A percentile compares a stretch with the other conserved stretches of the same genome.
phyloP scores from a whole-genome alignment of 2,113 vertebrate genomes.

The Triplophysa tibetana region DNA sequence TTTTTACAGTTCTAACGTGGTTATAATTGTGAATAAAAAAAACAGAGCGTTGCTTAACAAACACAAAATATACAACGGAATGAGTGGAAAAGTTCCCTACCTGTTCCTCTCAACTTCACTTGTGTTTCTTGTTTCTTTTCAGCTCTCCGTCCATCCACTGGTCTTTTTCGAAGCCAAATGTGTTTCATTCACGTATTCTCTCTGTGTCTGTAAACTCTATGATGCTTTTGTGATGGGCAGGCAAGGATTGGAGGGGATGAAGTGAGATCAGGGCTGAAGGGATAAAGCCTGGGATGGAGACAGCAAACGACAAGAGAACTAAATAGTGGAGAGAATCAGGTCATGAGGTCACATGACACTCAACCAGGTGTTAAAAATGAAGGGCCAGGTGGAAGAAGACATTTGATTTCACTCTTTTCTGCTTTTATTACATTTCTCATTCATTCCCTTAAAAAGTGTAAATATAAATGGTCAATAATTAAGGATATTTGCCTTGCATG shows the following conservation, averaged over 20 bases:
- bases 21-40: background rate
- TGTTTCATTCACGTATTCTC: conserved; percentile 62
- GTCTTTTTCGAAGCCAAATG: conserved; percentile 43
- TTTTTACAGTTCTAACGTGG: background rate
- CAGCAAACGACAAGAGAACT: conserved; percentile 35
- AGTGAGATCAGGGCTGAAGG: conserved; percentile 77
- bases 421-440: no score
- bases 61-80: background rate
- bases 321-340: conserved; percentile 15
- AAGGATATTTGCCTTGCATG: no score
- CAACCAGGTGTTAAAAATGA: conserved; percentile 13
- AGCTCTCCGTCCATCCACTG: conserved; percentile 43
- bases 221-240: conserved; percentile 69
- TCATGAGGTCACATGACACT: conserved; percentile 56
- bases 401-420: background rate
- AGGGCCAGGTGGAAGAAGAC: background rate
- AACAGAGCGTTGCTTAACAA: background rate
- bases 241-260: conserved; percentile 79
- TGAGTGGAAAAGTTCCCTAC: conserved; percentile 27
- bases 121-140: conserved; percentile 44
- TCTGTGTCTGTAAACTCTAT: conserved; percentile 51
- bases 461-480: no score
- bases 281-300: conserved; percentile 75
- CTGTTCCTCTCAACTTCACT: background rate
- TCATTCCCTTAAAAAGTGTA: no score